phyloP scores from a whole-genome alignment of 2,888 invertebrate species.

The Cheilosia vulpina region DNA sequence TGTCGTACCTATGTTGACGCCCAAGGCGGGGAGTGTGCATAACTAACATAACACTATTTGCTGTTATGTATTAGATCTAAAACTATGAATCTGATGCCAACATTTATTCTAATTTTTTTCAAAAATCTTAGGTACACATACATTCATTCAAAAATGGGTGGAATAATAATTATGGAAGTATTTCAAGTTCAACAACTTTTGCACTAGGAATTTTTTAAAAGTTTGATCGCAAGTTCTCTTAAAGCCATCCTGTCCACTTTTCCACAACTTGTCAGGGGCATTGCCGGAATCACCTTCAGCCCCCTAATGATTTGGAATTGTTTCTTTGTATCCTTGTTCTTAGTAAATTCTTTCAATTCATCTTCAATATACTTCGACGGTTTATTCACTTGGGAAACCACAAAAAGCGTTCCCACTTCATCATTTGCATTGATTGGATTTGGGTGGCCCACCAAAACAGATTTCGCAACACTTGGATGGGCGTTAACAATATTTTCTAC shows the following conservation, averaged over 20 bases:
- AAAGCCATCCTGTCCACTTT: constrained; percentile 73
- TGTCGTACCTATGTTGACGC: too few species aligned
- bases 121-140: too few species aligned
- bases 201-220: too few species aligned
- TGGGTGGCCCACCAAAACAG: constrained; percentile 61
- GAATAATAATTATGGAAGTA: too few species aligned
- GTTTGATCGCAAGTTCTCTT: constrained; percentile 8
- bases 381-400: constrained; percentile 16
- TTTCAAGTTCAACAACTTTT: too few species aligned
- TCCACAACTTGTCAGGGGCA: constrained; percentile 71
- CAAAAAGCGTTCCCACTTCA: constrained; percentile 69
- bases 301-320: constrained; percentile 21
- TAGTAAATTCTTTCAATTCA: constrained; percentile 26
- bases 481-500: constrained; percentile 62
- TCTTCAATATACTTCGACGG: not conserved
- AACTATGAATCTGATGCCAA: too few species aligned
- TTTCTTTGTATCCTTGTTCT: not conserved
- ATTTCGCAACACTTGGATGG: constrained; percentile 45
- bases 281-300: constrained; percentile 48
- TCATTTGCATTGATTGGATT: not conserved
- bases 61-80: too few species aligned
- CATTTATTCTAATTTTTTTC: too few species aligned
- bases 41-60: too few species aligned
- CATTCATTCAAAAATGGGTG: too few species aligned
- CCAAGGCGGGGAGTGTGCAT: too few species aligned